Conservation (phyloP, 1,140 invertebrate genomes). For the Lutraria rhynchaena region DNA sequence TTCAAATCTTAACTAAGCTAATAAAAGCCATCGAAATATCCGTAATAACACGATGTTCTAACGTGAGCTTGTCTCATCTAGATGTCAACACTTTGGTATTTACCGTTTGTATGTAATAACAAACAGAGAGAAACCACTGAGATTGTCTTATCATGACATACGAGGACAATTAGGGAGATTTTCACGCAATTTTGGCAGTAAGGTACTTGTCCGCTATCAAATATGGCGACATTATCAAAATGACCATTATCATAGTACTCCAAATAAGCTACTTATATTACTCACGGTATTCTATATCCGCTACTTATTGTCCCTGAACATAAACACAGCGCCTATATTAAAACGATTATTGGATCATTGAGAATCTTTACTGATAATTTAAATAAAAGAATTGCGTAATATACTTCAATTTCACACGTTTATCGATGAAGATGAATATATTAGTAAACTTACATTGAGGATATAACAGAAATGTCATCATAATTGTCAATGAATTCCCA, state of each 20-base stretch:
- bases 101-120: too few species aligned
- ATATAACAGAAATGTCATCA: neutral
- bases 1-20: too few species aligned
- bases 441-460: neutral
- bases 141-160: conserved; percentile 21
- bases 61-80: too few species aligned
- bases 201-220: neutral
- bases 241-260: conserved; percentile 2
- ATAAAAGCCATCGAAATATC: too few species aligned
- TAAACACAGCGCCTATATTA: conserved; percentile 25
- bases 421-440: neutral
- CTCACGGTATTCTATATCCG: too few species aligned
- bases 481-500: neutral
- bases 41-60: too few species aligned
- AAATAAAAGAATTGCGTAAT: conserved; percentile 35
- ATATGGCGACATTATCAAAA: conserved; percentile 7
- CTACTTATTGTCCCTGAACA: conserved; percentile 12
- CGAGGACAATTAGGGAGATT: conserved; percentile 28
- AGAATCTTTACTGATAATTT: conserved; percentile 9
- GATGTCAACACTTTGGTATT: too few species aligned
- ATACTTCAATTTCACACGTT: neutral
- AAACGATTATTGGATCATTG: conserved; percentile 24
- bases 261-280: conserved; percentile 30
- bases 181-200: conserved; percentile 17
- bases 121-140: too few species aligned